phyloP scores from a whole-genome alignment of 2,888 invertebrate genomes.

The Drosophila atripex region DNA sequence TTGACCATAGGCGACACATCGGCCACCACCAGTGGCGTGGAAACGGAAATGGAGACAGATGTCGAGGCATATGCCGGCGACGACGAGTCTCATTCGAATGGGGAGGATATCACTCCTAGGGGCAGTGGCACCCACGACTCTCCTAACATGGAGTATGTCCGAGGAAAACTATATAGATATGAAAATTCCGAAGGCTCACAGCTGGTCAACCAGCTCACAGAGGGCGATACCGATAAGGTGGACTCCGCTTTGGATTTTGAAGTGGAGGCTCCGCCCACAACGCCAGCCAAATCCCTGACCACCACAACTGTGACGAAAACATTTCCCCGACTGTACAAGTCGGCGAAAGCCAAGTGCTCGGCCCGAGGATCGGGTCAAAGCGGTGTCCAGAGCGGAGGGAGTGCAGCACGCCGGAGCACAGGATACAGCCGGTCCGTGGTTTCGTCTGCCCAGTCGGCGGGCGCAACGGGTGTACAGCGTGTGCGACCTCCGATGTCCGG shows the following conservation, averaged over 20 bases:
- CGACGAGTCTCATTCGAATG: conserved; percentile 10
- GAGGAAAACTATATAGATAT: conserved; percentile 27
- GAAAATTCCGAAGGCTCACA: conserved; percentile 11
- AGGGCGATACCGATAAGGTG: not conserved
- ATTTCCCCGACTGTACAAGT: conserved; percentile 46
- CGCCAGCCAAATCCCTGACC: conserved; percentile 27
- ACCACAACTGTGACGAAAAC: conserved; percentile 10
- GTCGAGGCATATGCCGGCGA: conserved; percentile 15
- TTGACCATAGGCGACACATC: not conserved
- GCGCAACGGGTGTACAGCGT: not conserved
- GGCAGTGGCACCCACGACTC: conserved; percentile 3
- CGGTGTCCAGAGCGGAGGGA: not conserved
- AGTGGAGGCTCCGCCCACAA: conserved; percentile 3
- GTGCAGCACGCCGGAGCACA: not conserved
- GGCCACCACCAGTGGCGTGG: not conserved
- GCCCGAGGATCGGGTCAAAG: not conserved
- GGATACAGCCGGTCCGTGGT: not conserved
- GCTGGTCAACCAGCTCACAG: conserved; percentile 20
- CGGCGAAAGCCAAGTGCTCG: conserved; percentile 28
- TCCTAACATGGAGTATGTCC: conserved; percentile 7
- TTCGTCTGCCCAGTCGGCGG: not conserved
- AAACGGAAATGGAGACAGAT: not conserved
- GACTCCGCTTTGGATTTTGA: conserved; percentile 12
- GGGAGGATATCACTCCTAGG: conserved; percentile 13
- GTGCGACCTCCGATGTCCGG: not conserved